Conservation (phyloP, 2,888 invertebrate species). For the Venustoraphidia nigricollis region DNA sequence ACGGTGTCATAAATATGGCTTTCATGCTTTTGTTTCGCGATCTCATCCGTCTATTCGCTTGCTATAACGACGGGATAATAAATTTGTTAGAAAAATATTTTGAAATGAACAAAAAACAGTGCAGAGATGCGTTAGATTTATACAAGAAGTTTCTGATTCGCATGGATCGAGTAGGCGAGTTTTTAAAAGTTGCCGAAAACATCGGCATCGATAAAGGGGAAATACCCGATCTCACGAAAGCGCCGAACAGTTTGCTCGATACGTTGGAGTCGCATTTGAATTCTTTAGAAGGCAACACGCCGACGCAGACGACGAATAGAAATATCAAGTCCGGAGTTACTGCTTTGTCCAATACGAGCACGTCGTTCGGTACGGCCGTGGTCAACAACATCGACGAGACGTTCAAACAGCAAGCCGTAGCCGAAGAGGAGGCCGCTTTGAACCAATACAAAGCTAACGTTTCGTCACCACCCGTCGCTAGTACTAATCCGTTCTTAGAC, state of each 20-base stretch:
- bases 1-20: slow-evolving; percentile 95
- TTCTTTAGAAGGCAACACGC: slow-evolving; percentile 85
- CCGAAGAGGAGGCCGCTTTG: slow-evolving; percentile 92
- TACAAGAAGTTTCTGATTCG: slow-evolving; percentile 98
- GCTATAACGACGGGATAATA: slow-evolving; percentile 99
- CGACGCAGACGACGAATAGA: slow-evolving; percentile 72
- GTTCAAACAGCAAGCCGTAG: slow-evolving; percentile 72
- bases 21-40: slow-evolving; percentile 99
- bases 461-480: slow-evolving; percentile 55
- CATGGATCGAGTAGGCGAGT: slow-evolving; percentile 98
- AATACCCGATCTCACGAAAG: slow-evolving; percentile 96
- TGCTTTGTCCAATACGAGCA: slow-evolving; percentile 75
- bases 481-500: slow-evolving; percentile 70
- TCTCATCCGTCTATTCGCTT: slow-evolving; percentile 94
- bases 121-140: slow-evolving; percentile 92
- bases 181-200: slow-evolving; percentile 78
- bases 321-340: slow-evolving; percentile 82
- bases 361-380: slow-evolving; percentile 74
- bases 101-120: slow-evolving; percentile 99
- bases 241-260: slow-evolving; percentile 93
- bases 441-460: slow-evolving; percentile 88
- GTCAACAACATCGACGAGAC: slow-evolving; percentile 72
- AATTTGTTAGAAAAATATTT: slow-evolving; percentile 99
- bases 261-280: slow-evolving; percentile 95
- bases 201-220: slow-evolving; percentile 99